Evolutionary conservation across 2,888 invertebrate species (phyloP), one percentile per base, ranked within the genome.

Genomic region (Amphipoea lucens): DNA sequence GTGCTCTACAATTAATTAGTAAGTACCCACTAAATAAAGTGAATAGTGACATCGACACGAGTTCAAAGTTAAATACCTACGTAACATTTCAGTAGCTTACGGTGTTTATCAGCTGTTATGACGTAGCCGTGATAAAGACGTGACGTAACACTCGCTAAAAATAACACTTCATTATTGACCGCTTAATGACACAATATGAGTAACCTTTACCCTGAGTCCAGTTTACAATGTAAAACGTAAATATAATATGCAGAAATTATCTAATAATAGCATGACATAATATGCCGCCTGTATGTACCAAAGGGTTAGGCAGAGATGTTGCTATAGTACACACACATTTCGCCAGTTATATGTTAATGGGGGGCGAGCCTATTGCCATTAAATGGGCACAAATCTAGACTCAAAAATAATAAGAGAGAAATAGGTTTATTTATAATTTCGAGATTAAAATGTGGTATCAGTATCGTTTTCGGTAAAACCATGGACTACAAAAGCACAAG

Each of bases 61-160:
- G 63, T 67, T 80, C 66, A 69, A 83, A 77, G 66, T 80, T 72
- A 29, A 29, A 29, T 29, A 74, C 72, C 23, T 54, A 72, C 51
- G 86, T 78, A 81, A 81, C 72, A 76, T 69, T 77, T 69, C 70
- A 67, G 71, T 74, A 82, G 78, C 74, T 75, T 57, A 65, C 57
- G 42, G 45, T 57, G 12, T 68, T 84, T 86, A 89, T 87, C 89
- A 87, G 77, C 78, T 78, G 81, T 72, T 67, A 62, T 89, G 88
- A 89, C 88, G 89, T 87, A 79, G 66, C 45, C 54, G 17, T 81
- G 86, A 89, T 88, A 83, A 84, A 76, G 29, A 29, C 42, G 57
- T 89, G 90, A 89, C 88, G 90, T 88, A 74, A 88, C 29, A 74
- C 48, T 69, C 23, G 63, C 85, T 89, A 88, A 88, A 87, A 87